Base-by-base conservation (phyloP, 1,140 invertebrate species). In the Megalopta genalis region DNA sequence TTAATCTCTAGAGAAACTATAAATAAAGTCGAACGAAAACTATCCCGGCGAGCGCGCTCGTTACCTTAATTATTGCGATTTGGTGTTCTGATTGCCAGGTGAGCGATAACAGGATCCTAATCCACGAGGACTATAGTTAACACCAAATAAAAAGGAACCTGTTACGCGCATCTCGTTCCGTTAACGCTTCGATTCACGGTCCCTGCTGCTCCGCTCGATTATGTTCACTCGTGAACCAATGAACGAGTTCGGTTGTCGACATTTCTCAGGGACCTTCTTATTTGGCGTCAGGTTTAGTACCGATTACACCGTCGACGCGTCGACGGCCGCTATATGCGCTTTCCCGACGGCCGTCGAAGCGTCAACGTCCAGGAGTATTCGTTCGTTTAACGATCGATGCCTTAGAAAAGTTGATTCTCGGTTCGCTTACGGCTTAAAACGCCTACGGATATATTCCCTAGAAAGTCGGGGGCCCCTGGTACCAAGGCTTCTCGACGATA, bases 31-130 rank as follows among this genome's bases (percentile, higher is more conserved):
- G 27, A 63, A 62, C 12, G 46, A 23, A 39, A 23, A 52, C 49
- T 52, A 52, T 52, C 49, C 49, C 49, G 49, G 5, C 21, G n/a
- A 57, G n/a, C 54, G 54, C 6, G 54, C 18, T 57, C 21, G 54
- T n/a, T 57, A n/a, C n/a, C 32, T 60, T 86, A 83, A 80, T 79
- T 86, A 86, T 68, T 60, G 77, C 85, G 81, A 46, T 72, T 86
- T 85, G 85, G 84, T 85, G 84, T 86, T 83, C 54, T 74, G 62
- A 66, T 86, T 77, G 46, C 65, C 74, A 42, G 27, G 37, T 74
- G 79, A 75, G 80, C 70, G 65, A 75, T 81, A 16, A 72, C n/a
- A 3, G 46, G 79, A 83, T 8, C 6, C n/a, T 18, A 18, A 21
- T 14, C 49, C 16, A 23, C n/a, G 18, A n/a, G 37, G 23, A 59